phyloP scores from a whole-genome alignment of 2,113 vertebrate genomes.

The Cheilinus undulatus region DNA sequence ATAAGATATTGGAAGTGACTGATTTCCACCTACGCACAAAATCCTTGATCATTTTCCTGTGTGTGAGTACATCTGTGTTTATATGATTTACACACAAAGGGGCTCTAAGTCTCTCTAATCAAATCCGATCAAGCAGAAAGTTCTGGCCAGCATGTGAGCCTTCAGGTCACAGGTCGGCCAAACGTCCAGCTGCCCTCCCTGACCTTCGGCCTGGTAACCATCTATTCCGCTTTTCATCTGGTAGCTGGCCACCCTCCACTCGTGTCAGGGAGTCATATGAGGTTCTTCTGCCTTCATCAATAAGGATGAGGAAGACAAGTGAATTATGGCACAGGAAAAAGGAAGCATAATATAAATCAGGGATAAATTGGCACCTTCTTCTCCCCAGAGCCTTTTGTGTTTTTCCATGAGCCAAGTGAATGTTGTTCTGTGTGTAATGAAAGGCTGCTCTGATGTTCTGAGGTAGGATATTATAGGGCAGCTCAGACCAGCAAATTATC shows the following conservation, averaged over 20 bases:
- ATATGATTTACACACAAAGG: conserved; percentile 48
- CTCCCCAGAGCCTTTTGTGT: conserved; percentile 53
- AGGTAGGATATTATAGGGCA: conserved; percentile 67
- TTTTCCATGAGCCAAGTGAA: conserved; percentile 57
- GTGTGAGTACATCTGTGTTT: background rate
- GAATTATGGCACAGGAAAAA: conserved; percentile 51
- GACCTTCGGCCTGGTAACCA: conserved; percentile 63
- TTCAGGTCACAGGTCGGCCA: conserved; percentile 71
- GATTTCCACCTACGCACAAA: too few species aligned
- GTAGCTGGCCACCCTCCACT: conserved; percentile 39
- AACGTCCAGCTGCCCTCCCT: conserved; percentile 75
- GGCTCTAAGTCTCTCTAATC: conserved; percentile 52
- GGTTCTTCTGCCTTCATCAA: conserved; percentile 44
- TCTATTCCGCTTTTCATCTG: conserved; percentile 73
- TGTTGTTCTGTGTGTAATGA: conserved; percentile 74
- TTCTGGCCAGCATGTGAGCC: conserved; percentile 60
- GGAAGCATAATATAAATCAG: conserved; percentile 59
- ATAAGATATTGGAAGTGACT: background rate
- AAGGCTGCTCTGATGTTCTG: conserved; percentile 65
- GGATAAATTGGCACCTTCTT: conserved; percentile 59
- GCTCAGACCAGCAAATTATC: conserved; percentile 65
- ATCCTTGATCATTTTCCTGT: background rate
- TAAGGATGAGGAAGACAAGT: conserved; percentile 45
- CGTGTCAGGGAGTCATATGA: conserved; percentile 37
- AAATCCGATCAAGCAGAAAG: conserved; percentile 69